Conservation (phyloP, 2,888 invertebrate species). For the Microctonus brassicae region DNA sequence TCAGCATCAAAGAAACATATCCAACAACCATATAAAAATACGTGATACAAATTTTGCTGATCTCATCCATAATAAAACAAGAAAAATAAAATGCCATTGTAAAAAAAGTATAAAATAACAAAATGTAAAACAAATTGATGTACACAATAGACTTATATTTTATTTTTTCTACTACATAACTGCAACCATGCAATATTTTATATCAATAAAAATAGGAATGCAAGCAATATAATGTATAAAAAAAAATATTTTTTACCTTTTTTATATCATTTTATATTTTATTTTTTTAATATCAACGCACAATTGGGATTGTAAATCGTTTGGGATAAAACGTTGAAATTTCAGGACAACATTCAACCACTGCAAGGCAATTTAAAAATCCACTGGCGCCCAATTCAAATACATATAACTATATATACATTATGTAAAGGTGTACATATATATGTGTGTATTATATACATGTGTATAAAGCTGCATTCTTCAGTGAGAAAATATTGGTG, state of each 20-base stretch:
- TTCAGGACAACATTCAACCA: constrained; percentile 14
- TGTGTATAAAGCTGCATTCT: constrained; percentile 41
- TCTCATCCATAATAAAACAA: constrained; percentile 1
- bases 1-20: background rate
- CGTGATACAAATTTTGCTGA: constrained; percentile 1
- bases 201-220: no score
- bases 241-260: no score
- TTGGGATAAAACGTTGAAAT: constrained; percentile 22
- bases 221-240: no score
- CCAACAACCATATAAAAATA: background rate
- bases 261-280: no score
- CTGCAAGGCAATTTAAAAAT: constrained; percentile 44
- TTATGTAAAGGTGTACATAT: no score
- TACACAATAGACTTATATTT: constrained; percentile 14
- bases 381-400: constrained; percentile 19
- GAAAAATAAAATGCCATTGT: background rate
- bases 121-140: constrained; percentile 17
- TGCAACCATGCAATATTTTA: background rate
- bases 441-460: no score
- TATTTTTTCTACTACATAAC: background rate
- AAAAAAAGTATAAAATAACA: background rate
- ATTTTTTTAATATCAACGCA: no score
- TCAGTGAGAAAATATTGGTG: constrained; percentile 38
- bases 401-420: background rate
- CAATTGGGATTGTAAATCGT: background rate